Base-by-base conservation (phyloP, 2,888 invertebrate species). In the Sminthurides aquaticus region DNA sequence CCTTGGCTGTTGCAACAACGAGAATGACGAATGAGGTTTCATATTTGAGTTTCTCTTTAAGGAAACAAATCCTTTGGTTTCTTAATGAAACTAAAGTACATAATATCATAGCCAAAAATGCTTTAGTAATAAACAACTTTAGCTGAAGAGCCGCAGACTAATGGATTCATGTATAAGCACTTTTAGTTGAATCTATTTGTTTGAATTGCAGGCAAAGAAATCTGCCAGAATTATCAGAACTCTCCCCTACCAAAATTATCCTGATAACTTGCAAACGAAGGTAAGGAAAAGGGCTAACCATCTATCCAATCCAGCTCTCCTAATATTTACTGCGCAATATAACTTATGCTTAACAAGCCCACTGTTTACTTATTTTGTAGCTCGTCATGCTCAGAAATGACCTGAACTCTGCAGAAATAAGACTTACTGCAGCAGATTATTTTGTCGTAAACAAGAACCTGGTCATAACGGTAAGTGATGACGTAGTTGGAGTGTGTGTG, bases 381-480 rank as follows among this genome's bases (percentile, higher is more conserved):
- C 28, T 71, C 20, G 62, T 67, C n/a, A 27, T 26, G 18, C 55
- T 72, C 52, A 70, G 70, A 57, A 59, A 55, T 5, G 70, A 70
- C 25, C 24, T 72, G n/a, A 52, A 66, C 8, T 62, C 67, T 0
- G 62, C 59, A 0, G 48, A 62, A 2, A 65, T 72, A 22, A 60
- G 60, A 5, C 24, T 72, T 1, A 55, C 65, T 0, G 72, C 72
- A 0, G 29, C 67, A 22, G 67, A 70, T 52, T 72, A 69, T 54
- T 72, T 72, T 58, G 63, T 65, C 52, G 64, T 72, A 18, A 72
- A 69, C 57, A 70, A 70, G 57, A 68, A 60, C 48, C 59, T 69
- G 15, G 62, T 70, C 1, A 66, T 70, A 8, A 64, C 70, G 3
- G 70, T 72, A 67, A n/a, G 15, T 26, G 15, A 15, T n/a, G n/a